Evolutionary conservation across 2,797 vertebrate genomes (phyloP).

Genomic region (Enoplosus armatus): DNA sequence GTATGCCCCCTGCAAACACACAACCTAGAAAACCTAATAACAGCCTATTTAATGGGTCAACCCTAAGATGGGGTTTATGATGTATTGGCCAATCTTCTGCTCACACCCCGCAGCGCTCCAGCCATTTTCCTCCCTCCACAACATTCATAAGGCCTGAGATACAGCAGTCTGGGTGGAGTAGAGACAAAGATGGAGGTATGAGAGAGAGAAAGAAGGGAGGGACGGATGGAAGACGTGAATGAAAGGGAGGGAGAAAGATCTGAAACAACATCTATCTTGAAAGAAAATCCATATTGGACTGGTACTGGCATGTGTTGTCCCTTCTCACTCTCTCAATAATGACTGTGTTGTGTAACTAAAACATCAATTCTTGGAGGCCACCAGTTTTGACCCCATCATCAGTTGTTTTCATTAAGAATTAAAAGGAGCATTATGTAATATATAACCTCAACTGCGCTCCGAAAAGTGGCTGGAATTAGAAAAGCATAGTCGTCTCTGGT

Average conservation of each 20-base stretch:
- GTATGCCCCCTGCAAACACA: constrained; percentile 63
- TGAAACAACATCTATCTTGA: background rate
- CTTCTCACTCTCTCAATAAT: constrained; percentile 10
- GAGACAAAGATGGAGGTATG: constrained; percentile 10
- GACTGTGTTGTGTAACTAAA: background rate
- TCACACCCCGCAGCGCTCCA: constrained; percentile 58
- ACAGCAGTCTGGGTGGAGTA: background rate
- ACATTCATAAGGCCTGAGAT: constrained; percentile 42
- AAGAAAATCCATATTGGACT: constrained; percentile 26
- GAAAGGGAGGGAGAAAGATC: background rate
- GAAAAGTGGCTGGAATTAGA: constrained; percentile 27
- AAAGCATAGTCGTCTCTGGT: constrained; percentile 10
- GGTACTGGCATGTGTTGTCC: background rate
- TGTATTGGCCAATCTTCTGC: constrained; percentile 74
- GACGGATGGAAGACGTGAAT: background rate
- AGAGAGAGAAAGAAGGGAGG: background rate
- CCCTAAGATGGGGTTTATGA: constrained; percentile 69
- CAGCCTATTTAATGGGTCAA: constrained; percentile 71
- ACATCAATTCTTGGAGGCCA: constrained; percentile 13
- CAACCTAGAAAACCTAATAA: constrained; percentile 68
- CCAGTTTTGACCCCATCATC: background rate
- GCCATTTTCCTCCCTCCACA: constrained; percentile 34
- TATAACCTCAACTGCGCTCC: background rate
- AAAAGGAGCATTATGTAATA: background rate
- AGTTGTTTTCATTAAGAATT: constrained; percentile 4